Evolutionary conservation across 2,113 vertebrate genomes (phyloP), one percentile per base, ranked within the genome.

Genomic region (Eclectus roratus): DNA sequence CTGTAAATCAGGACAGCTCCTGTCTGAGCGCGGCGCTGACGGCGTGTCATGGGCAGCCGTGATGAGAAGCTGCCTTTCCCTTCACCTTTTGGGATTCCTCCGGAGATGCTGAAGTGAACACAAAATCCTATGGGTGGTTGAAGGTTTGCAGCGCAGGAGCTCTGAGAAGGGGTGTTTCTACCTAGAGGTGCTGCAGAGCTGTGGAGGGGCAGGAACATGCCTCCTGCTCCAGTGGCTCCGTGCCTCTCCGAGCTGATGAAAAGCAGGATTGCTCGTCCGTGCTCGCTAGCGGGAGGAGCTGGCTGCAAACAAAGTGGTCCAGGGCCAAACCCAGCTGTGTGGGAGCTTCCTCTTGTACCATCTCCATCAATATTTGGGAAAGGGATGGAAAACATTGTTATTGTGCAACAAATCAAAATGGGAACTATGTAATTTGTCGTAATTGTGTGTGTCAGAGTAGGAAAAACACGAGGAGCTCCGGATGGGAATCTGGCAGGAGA

Each of bases 401-500:
- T 68, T 88, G 76, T 93, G 88, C 76, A 43, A 74, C 89, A 80
- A 94, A 95, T 96, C 79, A 93, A 85, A 88, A 52, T 50, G 88
- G 85, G 77, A 96, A 94, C 95, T 89, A n/a, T 95, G 89, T 91
- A 93, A 94, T 96, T 94, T 93, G 90, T 93, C 94, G 90, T 96
- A 96, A 96, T 95, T 97, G 90, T 23, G 17, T 71, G 50, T 80
- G 43, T 80, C 3, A 0, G 85, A 83, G 80, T 60, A 64, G 91
- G 85, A 58, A 35, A 88, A 91, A 39, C 68, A 84, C 0, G 49
- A 89, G 85, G 88, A 74, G 65, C 78, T 93, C 81, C 0, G 85
- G 70, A 78, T 92, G 85, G 80, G 84, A 89, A 92, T 77, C 92
- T 94, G 95, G 92, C 92, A 93, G 72, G 76, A 93, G 53, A 70